Conservation (phyloP, 2,888 invertebrate genomes). For the Leptothorax acervorum region DNA sequence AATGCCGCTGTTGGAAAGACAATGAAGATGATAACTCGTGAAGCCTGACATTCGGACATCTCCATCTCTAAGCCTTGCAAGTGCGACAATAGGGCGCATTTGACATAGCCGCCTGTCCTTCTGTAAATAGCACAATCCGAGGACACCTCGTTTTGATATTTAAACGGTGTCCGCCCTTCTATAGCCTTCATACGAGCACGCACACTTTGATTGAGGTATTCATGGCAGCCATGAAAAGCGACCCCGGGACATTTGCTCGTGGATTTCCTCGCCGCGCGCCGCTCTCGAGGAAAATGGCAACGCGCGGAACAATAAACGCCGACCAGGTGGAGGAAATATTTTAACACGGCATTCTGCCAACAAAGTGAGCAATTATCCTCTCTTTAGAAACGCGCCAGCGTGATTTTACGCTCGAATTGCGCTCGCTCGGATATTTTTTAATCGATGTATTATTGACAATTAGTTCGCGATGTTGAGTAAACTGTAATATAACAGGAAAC, state of each 20-base stretch:
- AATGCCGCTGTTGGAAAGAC: slow-evolving; percentile 24
- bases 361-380: slow-evolving; percentile 69
- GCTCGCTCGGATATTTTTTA: slow-evolving; percentile 22
- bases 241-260: slow-evolving; percentile 56
- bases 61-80: slow-evolving; percentile 20
- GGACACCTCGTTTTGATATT: slow-evolving; percentile 50
- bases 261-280: slow-evolving; percentile 56
- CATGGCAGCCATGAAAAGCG: slow-evolving; percentile 63
- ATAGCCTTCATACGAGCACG: slow-evolving; percentile 9
- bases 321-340: slow-evolving; percentile 67
- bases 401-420: slow-evolving; percentile 35
- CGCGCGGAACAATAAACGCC: slow-evolving; percentile 71
- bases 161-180: slow-evolving; percentile 36
- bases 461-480: slow-evolving; percentile 1
- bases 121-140: slow-evolving; percentile 65
- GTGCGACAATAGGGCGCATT: slow-evolving; percentile 39
- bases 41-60: slow-evolving; percentile 21
- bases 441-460: slow-evolving; percentile 46
- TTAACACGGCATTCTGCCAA: slow-evolving; percentile 62
- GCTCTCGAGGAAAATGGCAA: slow-evolving; percentile 68
- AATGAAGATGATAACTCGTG: slow-evolving; percentile 38
- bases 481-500: not conserved
- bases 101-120: slow-evolving; percentile 29
- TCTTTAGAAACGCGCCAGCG: slow-evolving; percentile 47
- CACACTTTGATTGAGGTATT: slow-evolving; percentile 65